Evolutionary conservation across 2,888 invertebrate species (phyloP).

Genomic region (Cantharis lateralis): DNA sequence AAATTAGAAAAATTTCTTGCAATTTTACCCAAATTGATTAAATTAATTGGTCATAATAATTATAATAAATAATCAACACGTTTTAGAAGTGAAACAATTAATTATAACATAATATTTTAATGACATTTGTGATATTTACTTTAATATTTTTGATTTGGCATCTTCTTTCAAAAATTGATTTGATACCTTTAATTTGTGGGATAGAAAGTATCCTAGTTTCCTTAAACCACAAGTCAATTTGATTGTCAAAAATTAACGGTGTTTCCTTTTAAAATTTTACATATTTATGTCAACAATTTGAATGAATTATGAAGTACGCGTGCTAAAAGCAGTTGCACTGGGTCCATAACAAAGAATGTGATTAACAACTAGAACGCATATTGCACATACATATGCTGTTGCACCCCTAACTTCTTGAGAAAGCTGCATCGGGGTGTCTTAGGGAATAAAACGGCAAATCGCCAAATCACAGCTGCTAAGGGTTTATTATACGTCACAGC

Average conservation of each 20-base stretch:
- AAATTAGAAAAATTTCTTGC: too few species aligned
- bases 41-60: too few species aligned
- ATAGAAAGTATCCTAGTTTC: not conserved
- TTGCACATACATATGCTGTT: slow-evolving; percentile 38
- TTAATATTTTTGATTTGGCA: too few species aligned
- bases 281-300: not conserved
- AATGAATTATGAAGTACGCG: slow-evolving; percentile 30
- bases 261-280: not conserved
- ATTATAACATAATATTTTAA: too few species aligned
- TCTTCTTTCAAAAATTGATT: too few species aligned
- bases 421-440: slow-evolving; percentile 40
- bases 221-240: not conserved
- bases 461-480: slow-evolving; percentile 43
- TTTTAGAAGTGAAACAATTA: too few species aligned
- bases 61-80: too few species aligned
- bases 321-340: slow-evolving; percentile 30
- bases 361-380: slow-evolving; percentile 36
- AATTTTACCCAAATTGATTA: too few species aligned
- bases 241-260: not conserved
- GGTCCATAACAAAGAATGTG: slow-evolving; percentile 36
- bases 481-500: slow-evolving; percentile 38
- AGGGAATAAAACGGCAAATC: slow-evolving; percentile 44
- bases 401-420: slow-evolving; percentile 37
- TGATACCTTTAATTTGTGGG: too few species aligned
- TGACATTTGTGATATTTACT: too few species aligned